Evolutionary conservation across 2,888 invertebrate genomes (phyloP), one percentile per base, ranked within the genome.

Genomic region (Acrobasis suavella): DNA sequence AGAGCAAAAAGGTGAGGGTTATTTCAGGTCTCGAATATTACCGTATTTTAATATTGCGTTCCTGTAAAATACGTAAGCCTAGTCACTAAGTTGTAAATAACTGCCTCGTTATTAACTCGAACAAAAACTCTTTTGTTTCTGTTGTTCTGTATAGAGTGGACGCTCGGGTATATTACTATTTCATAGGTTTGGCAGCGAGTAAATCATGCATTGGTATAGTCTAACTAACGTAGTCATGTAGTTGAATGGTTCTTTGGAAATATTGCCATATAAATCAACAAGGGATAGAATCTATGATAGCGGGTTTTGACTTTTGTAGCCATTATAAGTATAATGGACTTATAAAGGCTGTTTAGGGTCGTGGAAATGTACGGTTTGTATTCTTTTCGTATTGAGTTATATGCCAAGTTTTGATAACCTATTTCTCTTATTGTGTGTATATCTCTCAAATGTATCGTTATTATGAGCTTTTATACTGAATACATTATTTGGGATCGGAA

Each of bases 191-290:
- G 50, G 50, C 16, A 62, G 70, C 70, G 74, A 76, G 74, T 81
- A 81, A 81, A 82, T 80, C 80, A 81, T 78, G 75, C 76, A 82
- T 77, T 75, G 74, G 72, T 76, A 76, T 77, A 76, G 75, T 73
- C 76, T 70, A 73, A 74, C 72, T 72, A 74, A 71, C 68, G 69
- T 54, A 71, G 73, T 74, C 72, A 72, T 67, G 67, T 71, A 76
- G 81, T 77, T 74, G 74, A 75, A 74, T 78, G 69, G 69, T 71
- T 69, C 73, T 72, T 67, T 73, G 74, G 78, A 82, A 83, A 84
- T 85, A 84, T 83, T 79, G 74, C 74, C 74, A 68, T 74, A 86
- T 87, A 87, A 87, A 87, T 87, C 86, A 83, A 74, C 63, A 71
- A 70, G 74, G 75, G 77, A 83, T 83, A 79, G 80, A 76, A 73